These are phyloP conservation scores for Phrixothrix hirtus DNA, from an alignment of 2,888 invertebrate species.

Conservation along the genomic window DNA sequence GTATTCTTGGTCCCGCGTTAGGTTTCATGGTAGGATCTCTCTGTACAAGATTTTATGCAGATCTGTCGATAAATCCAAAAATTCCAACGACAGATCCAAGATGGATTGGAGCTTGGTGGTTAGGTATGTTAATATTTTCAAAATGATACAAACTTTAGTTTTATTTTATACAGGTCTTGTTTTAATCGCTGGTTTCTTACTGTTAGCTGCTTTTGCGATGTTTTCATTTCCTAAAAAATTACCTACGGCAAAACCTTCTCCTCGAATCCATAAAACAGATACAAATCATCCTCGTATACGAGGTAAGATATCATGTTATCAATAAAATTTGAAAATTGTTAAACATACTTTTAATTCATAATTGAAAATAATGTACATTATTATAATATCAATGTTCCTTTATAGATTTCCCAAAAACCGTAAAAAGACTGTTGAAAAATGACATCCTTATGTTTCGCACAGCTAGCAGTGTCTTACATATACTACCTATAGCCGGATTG, in stretches of 20 bases:
- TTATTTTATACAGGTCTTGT: constrained; percentile 71
- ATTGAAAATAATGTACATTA: neutral
- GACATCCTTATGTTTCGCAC: constrained; percentile 91
- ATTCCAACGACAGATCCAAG: constrained; percentile 79
- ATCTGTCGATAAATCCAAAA: constrained; percentile 73
- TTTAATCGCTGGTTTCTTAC: constrained; percentile 80
- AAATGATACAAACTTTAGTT: neutral
- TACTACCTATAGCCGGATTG: constrained; percentile 88
- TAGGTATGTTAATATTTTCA: constrained; percentile 64
- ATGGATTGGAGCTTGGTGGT: constrained; percentile 98
- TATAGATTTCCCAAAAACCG: constrained; percentile 76
- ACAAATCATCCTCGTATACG: constrained; percentile 57
- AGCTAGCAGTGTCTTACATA: constrained; percentile 86
- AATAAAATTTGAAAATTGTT: neutral
- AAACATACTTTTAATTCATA: neutral
- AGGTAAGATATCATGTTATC: constrained; percentile 47
- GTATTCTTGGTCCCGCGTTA: constrained; percentile 87
- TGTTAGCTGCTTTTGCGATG: constrained; percentile 84
- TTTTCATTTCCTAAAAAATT: constrained; percentile 87
- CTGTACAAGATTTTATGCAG: constrained; percentile 85
- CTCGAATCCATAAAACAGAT: constrained; percentile 51
- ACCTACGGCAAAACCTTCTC: constrained; percentile 55
- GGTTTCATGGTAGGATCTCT: constrained; percentile 89
- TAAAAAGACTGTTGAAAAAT: constrained; percentile 80
- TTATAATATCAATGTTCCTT: constrained; percentile 24